Evolutionary conservation across 2,113 vertebrate species (phyloP), one percentile per base, ranked within the genome.

Genomic region (Passer domesticus): DNA sequence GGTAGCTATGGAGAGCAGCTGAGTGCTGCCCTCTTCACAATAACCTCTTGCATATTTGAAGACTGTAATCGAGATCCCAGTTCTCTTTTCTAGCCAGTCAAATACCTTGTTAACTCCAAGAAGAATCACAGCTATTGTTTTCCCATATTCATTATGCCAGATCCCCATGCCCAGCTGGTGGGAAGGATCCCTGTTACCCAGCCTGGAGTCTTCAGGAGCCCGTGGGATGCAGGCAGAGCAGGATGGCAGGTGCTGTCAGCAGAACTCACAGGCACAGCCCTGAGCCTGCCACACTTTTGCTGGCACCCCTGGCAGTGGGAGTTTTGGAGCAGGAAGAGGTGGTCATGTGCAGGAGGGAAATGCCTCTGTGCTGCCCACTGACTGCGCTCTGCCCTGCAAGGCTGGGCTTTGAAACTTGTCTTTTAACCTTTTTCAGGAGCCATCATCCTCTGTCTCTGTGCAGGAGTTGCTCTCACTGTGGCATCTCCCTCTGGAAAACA

Each of bases 291-390:
- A 1, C 9, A 2, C 10, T 25, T 56, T 15, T 60, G 7, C 83
- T 87, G 84, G 35, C 33, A 52, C 3, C 11, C 53, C 21, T 1
- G 7, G 50, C n/a, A 87, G 41, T 0, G 0, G 6, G n/a, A 69
- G 10, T 22, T 89, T 44, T 0, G 0, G 59, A 85, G 37, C 63
- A 52, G 87, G 35, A 20, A 11, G 33, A 31, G 23, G 47, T 28
- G 58, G 14, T 28, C 41, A 0, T 3, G 17, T 14, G 44, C 43
- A n/a, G 0, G 2, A 83, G 41, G 39, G 49, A 86, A 69, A 58
- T 30, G 37, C 14, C 28, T 68, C 39, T 1, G 0, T 55, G 31
- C 41, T 7, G 2, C 21, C 12, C 0, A 0, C 15, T 30, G 43
- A 7, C 19, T 49, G 24, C 41, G 28, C 0, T 0, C 12, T 81